Evolutionary conservation across 2,797 vertebrate species (phyloP).

Genomic region (Salarias fasciatus): DNA sequence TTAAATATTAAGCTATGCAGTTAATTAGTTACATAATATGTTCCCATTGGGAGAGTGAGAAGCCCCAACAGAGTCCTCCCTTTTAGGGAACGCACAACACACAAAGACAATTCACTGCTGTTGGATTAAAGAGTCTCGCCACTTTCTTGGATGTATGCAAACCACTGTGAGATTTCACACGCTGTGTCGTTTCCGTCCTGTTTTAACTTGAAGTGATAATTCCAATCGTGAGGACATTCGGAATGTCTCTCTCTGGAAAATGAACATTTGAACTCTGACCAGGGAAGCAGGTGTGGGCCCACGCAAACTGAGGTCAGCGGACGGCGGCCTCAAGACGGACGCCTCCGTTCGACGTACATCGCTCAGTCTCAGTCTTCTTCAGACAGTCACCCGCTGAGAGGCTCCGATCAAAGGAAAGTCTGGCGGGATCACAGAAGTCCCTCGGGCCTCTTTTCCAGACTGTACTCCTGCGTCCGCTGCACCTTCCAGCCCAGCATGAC

Average conservation of each 20-base stretch:
- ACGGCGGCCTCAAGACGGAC: constrained; percentile 8
- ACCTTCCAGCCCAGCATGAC: constrained; percentile 88
- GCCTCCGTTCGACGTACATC: constrained; percentile 23
- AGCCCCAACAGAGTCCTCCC: constrained; percentile 43
- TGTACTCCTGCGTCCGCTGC: constrained; percentile 89
- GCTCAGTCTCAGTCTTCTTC: constrained; percentile 16
- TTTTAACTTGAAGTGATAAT: constrained; percentile 15
- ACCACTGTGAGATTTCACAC: constrained; percentile 44
- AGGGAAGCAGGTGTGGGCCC: constrained; percentile 22
- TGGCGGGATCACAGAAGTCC: constrained; percentile 47
- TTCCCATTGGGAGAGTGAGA: constrained; percentile 61
- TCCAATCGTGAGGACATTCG: background rate
- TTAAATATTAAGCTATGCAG: constrained; percentile 79
- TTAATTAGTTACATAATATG: constrained; percentile 60
- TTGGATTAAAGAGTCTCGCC: constrained; percentile 30
- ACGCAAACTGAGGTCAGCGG: constrained; percentile 32
- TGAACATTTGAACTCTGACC: constrained; percentile 3
- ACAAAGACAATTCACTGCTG: constrained; percentile 35
- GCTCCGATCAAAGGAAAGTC: background rate
- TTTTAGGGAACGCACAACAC: constrained; percentile 32
- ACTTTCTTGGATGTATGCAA: constrained; percentile 10
- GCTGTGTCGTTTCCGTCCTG: background rate
- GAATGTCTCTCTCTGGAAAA: constrained; percentile 3
- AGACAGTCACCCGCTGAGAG: constrained; percentile 21
- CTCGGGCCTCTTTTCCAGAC: constrained; percentile 83